phyloP scores from a whole-genome alignment of 2,888 invertebrate species.

The Hofmannophila pseudospretella region DNA sequence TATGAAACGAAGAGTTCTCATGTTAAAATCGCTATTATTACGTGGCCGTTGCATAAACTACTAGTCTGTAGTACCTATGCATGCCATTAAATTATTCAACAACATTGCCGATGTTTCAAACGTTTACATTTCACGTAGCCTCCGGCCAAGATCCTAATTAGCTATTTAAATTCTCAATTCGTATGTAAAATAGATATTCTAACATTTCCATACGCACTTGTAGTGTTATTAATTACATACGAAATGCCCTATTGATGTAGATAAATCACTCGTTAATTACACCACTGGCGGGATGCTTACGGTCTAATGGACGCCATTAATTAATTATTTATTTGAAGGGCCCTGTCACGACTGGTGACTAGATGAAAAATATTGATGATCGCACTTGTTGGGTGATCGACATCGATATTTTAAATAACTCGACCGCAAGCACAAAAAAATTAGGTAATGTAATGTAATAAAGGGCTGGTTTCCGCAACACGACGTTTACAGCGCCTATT shows the following conservation, averaged over 20 bases:
- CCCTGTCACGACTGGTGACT: constrained; percentile 17
- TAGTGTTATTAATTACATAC: constrained; percentile 28
- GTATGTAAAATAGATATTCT: constrained; percentile 8
- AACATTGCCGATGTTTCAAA: no score
- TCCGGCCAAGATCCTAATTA: no score
- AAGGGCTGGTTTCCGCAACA: no score
- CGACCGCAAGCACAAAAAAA: not conserved
- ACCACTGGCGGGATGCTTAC: constrained; percentile 13
- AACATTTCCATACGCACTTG: constrained; percentile 6
- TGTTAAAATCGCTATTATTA: no score
- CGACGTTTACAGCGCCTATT: no score
- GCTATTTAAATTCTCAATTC: not conserved
- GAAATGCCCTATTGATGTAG: constrained; percentile 30
- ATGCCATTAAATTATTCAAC: no score
- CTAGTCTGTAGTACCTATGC: no score
- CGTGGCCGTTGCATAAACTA: no score
- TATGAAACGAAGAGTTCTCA: no score
- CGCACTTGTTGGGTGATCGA: not conserved
- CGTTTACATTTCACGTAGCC: no score
- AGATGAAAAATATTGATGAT: constrained; percentile 12
- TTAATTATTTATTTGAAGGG: constrained; percentile 33
- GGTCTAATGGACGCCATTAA: constrained; percentile 30
- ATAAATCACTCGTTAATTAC: constrained; percentile 39
- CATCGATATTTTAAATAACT: constrained; percentile 7
- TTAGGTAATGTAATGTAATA: no score